Conservation (phyloP, 2,797 vertebrate genomes). For the Caiman crocodilus region DNA sequence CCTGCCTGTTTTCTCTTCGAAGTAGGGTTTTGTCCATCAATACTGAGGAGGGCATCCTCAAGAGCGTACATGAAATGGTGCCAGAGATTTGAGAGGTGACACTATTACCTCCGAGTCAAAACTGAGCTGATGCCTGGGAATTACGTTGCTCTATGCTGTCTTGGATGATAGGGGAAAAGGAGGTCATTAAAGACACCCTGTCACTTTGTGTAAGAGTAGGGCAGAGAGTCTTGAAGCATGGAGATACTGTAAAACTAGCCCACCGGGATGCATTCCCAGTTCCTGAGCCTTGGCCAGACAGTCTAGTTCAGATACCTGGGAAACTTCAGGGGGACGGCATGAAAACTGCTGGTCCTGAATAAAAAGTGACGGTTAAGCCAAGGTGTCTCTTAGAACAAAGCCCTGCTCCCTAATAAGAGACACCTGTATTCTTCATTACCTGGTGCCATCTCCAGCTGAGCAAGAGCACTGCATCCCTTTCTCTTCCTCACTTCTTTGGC, state of each 20-base stretch:
- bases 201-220: not conserved
- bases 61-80: not conserved
- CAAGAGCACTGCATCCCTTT: not conserved
- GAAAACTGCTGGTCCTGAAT: not conserved
- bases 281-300: not conserved
- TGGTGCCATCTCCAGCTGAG: not conserved
- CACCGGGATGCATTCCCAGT: not conserved
- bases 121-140: not conserved
- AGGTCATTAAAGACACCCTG: not conserved
- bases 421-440: fast-evolving
- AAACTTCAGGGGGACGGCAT: not conserved
- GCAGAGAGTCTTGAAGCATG: not conserved
- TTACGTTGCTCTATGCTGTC: not conserved
- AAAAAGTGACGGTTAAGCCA: not conserved
- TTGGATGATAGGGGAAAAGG: not conserved
- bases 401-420: not conserved
- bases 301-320: not conserved
- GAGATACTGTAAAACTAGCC: not conserved
- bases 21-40: not conserved
- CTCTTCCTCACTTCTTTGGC: constrained; percentile 31
- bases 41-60: not conserved
- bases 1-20: not conserved
- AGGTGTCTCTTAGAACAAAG: not conserved
- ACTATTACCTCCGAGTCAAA: not conserved
- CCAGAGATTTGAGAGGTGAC: constrained; percentile 29